phyloP scores from a whole-genome alignment of 2,888 invertebrate genomes.

The Sipha maydis region DNA sequence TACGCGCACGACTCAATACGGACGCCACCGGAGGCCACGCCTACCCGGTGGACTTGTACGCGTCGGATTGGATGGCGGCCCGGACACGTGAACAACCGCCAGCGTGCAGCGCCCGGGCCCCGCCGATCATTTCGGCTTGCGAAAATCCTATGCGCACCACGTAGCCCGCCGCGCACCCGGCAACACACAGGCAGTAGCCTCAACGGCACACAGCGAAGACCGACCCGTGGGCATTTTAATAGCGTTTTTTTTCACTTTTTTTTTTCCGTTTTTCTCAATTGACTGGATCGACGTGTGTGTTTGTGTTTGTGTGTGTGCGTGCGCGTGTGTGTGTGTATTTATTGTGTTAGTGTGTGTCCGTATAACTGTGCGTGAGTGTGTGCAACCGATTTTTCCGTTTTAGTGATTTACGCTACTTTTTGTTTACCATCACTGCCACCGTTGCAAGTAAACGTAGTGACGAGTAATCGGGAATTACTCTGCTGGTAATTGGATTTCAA shows the following conservation, averaged over 20 bases:
- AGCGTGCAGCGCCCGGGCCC: slow-evolving; percentile 62
- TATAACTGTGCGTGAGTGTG: neutral
- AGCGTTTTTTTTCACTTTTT: slow-evolving; percentile 4
- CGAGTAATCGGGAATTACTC: neutral
- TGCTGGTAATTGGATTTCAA: neutral
- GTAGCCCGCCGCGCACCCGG: slow-evolving; percentile 56
- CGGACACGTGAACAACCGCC: slow-evolving; percentile 61
- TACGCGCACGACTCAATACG: slow-evolving; percentile 54
- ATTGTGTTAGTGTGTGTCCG: neutral
- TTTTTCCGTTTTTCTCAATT: slow-evolving; percentile 16
- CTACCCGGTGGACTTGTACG: slow-evolving; percentile 57
- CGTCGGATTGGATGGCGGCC: slow-evolving; percentile 52
- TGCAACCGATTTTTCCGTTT: neutral
- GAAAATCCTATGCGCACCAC: slow-evolving; percentile 60
- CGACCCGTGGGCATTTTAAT: neutral
- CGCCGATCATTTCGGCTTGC: slow-evolving; percentile 61
- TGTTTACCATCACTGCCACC: neutral
- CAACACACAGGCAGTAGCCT: slow-evolving; percentile 48
- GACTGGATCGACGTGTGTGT: neutral
- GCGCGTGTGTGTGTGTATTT: too few relatives aligned
- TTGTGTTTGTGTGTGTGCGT: neutral
- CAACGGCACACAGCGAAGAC: slow-evolving; percentile 31
- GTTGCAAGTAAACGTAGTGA: neutral
- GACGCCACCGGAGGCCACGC: slow-evolving; percentile 42
- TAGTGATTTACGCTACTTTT: neutral